Percentiles rank a stretch among this genome's conserved stretches.
These are phyloP conservation scores for Melipona bicolor DNA, from an alignment of 2,888 invertebrate genomes.

Conservation along the genomic window DNA sequence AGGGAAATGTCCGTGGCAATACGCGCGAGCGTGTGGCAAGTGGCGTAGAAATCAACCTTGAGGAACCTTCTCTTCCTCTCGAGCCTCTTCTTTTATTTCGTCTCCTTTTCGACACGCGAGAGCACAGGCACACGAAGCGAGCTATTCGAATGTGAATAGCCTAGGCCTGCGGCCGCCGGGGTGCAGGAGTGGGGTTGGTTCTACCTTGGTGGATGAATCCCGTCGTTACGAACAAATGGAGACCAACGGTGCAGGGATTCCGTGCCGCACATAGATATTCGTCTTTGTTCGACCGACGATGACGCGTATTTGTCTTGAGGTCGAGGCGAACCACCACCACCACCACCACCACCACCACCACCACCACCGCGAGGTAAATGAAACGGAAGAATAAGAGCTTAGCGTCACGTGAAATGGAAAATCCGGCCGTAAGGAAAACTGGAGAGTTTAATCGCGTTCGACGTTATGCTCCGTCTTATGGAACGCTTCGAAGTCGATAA, in stretches of 20 bases:
- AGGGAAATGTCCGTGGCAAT: slow-evolving; percentile 65
- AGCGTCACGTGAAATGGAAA: slow-evolving; percentile 19
- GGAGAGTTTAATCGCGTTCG: slow-evolving; percentile 26
- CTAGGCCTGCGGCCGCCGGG: slow-evolving; percentile 26
- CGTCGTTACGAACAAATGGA: slow-evolving; percentile 74
- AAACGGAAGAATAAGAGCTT: slow-evolving; percentile 30
- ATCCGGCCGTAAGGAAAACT: slow-evolving; percentile 3
- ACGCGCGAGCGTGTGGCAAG: slow-evolving; percentile 57
- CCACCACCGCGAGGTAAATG: slow-evolving; percentile 1
- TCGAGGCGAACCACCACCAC: background rate
- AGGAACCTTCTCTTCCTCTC: slow-evolving; percentile 43
- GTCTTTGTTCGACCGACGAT: slow-evolving; percentile 62
- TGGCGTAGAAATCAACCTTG: slow-evolving; percentile 71
- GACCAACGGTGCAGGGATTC: slow-evolving; percentile 69
- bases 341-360: background rate
- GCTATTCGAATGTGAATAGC: slow-evolving; percentile 47
- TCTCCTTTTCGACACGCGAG: slow-evolving; percentile 25
- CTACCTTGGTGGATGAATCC: slow-evolving; percentile 59
- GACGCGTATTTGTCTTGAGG: slow-evolving; percentile 49
- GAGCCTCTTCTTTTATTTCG: background rate
- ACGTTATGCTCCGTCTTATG: background rate
- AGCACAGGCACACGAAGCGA: slow-evolving; percentile 41
- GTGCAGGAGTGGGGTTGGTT: slow-evolving; percentile 63
- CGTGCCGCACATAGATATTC: slow-evolving; percentile 30
- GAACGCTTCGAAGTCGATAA: background rate